A percentile compares a stretch with the other conserved stretches of the same genome.
These are phyloP conservation scores for Formicarius rufipectus DNA, from an alignment of 2,113 vertebrate species.

Conservation along the genomic window DNA sequence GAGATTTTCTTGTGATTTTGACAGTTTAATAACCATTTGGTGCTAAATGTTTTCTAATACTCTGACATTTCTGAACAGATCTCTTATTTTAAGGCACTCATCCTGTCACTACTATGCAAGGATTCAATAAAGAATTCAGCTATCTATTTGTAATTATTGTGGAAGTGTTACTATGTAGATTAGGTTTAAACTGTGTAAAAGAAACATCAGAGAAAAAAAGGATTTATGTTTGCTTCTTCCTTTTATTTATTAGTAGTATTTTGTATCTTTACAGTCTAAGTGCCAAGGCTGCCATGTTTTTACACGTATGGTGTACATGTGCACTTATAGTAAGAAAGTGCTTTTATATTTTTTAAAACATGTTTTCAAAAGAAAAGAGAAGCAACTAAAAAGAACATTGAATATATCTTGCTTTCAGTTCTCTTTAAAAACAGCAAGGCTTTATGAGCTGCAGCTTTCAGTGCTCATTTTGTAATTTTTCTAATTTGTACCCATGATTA, in stretches of 20 bases:
- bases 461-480: not conserved
- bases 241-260: not conserved
- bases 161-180: not conserved
- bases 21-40: slow-evolving; percentile 23
- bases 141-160: not conserved
- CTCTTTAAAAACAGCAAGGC: not conserved
- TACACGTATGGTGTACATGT: not conserved
- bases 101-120: not conserved
- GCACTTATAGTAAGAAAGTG: not conserved
- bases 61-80: slow-evolving; percentile 5
- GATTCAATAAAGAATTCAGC: not conserved
- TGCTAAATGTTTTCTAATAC: slow-evolving; percentile 25
- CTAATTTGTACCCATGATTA: not conserved
- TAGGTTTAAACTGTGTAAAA: not conserved
- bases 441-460: not conserved
- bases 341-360: not conserved
- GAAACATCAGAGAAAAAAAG: not conserved
- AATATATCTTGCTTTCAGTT: not conserved
- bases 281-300: not conserved
- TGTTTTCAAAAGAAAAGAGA: not conserved
- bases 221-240: not conserved
- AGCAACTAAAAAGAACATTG: not conserved
- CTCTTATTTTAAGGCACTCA: not conserved
- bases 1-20: slow-evolving; percentile 4
- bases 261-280: not conserved